These are phyloP conservation scores for Sebastes matsubarae DNA, from an alignment of 2,797 vertebrate genomes.

Conservation along the genomic window DNA sequence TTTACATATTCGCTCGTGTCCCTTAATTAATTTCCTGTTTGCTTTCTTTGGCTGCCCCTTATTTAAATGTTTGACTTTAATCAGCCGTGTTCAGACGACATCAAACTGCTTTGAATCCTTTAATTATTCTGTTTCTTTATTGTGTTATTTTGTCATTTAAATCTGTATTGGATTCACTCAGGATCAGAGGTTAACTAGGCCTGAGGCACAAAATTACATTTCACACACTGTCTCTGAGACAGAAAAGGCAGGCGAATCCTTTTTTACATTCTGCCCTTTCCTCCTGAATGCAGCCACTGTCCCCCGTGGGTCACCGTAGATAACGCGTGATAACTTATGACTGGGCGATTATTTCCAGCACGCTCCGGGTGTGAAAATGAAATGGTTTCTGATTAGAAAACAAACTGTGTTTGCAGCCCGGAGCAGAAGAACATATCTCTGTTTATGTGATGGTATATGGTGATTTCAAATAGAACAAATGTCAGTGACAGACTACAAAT, in stretches of 20 bases:
- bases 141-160: not conserved
- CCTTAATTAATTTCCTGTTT: conserved; percentile 3
- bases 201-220: conserved; percentile 3
- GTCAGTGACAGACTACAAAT: conserved; percentile 29
- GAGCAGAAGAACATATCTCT: not conserved
- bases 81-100: not conserved
- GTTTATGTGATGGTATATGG: conserved; percentile 16
- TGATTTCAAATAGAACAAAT: conserved; percentile 43
- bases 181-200: conserved; percentile 20
- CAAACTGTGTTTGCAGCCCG: conserved; percentile 15
- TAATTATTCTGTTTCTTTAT: conserved; percentile 1
- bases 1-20: not conserved
- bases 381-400: conserved; percentile 47
- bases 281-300: conserved; percentile 38
- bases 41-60: not conserved
- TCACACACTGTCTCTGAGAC: not conserved
- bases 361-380: conserved; percentile 35
- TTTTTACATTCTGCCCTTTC: conserved; percentile 34
- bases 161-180: not conserved
- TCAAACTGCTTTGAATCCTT: conserved; percentile 7
- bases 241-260: not conserved
- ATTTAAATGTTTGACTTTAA: not conserved
- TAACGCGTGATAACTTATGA: conserved; percentile 48
- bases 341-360: conserved; percentile 26
- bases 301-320: conserved; percentile 42